Evolutionary conservation across 2,888 invertebrate genomes (phyloP), one percentile per base, ranked within the genome.

Genomic region (Monopis laevigella): DNA sequence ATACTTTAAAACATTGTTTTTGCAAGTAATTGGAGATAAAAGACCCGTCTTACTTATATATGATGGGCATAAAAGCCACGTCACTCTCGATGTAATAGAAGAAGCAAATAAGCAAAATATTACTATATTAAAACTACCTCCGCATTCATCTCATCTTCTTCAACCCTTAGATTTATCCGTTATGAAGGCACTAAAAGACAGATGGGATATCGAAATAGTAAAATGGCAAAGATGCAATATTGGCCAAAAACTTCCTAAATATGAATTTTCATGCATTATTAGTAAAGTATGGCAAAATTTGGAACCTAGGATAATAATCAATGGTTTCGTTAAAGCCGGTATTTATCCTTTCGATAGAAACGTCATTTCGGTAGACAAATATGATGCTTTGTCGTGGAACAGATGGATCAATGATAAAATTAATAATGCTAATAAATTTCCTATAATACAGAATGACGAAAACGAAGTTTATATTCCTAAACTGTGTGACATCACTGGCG

Each of bases 1-100:
- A 36, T 41, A 12, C 19, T 35, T 41, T 10, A 14, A 10, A 12
- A 36, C 35, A 27, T 5, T 21, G 17, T 41, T 41, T 28, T 30
- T 41, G 13, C 35, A 26, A 2, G 17, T 27, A 27, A 27, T 26
- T 11, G 19, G n/a, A 18, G 27, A 5, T 6, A 10, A 24, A 24
- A 5, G 24, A 24, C 24, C 24, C 6, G 10, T 24, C 24, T 24
- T 24, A 10, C 10, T 24, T 6, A 10, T 24, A 5, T 24, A 24
- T 24, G 24, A 24, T 24, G 24, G 24, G 6, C 24, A 24, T 24
- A 7, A 5, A 10, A 24, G 6, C 6, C 24, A 24, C 10, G 24
- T 24, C 29, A 36, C 42, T 27, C 36, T 48, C 19, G 24, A 43
- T 21, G 43, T 50, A 24, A 45, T 51, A 40, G 41, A 41, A 32